Evolutionary conservation across 1,140 invertebrate genomes (phyloP).

Genomic region (Bilobella aurantiaca): DNA sequence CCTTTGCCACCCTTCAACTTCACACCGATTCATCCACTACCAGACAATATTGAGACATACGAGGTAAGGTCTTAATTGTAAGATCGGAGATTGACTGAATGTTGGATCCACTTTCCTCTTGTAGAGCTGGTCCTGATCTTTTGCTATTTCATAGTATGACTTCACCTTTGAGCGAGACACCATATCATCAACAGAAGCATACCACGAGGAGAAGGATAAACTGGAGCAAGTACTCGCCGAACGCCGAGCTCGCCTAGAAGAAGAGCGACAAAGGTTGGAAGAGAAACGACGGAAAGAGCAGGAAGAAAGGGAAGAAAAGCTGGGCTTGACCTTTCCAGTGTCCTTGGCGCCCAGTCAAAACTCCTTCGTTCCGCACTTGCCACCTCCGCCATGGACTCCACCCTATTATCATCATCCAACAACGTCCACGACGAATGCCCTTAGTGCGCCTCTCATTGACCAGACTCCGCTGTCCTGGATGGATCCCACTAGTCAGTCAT

Average conservation of each 20-base stretch:
- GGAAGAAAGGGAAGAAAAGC: constrained; percentile 3
- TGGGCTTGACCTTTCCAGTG: no score
- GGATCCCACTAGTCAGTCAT: no score
- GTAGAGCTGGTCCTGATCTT: constrained; percentile 3
- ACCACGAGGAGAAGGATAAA: background rate
- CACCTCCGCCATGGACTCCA: no score
- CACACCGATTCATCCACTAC: constrained; percentile 16
- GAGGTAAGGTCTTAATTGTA: background rate
- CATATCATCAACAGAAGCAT: background rate
- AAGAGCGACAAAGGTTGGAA: background rate
- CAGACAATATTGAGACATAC: background rate
- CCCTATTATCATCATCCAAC: no score
- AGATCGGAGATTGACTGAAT: background rate
- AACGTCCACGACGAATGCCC: no score
- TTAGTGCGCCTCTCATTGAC: no score
- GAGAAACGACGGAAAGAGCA: constrained; percentile 1
- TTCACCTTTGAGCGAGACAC: constrained; percentile 24
- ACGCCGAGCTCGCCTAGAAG: background rate
- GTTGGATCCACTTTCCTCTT: background rate
- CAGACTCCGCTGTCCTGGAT: no score
- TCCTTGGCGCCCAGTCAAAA: no score
- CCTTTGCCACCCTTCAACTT: constrained; percentile 22
- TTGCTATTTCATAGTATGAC: constrained; percentile 30
- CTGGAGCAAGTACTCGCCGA: background rate
- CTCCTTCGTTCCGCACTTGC: no score